Evolutionary conservation across 2,113 vertebrate species (phyloP).

Genomic region (Pseudorhombus dupliciocellatus): DNA sequence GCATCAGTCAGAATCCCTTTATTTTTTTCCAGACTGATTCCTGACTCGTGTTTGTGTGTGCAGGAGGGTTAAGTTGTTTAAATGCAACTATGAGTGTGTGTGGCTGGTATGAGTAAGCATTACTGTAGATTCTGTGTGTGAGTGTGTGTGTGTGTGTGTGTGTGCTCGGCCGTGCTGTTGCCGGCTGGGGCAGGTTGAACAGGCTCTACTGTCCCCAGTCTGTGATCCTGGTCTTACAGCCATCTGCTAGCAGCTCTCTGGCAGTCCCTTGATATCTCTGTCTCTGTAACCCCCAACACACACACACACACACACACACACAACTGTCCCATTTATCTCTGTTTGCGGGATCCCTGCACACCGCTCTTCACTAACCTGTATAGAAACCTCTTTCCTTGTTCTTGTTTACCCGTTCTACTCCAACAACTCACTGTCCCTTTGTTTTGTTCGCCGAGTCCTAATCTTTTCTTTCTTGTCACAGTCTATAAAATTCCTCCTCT

Average conservation of each 20-base stretch:
- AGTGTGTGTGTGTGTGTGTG: neutral
- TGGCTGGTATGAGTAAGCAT: neutral
- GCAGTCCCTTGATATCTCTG: slow-evolving; percentile 25
- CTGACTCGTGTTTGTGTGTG: slow-evolving; percentile 8
- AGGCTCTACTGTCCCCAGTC: slow-evolving; percentile 50
- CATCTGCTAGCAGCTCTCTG: slow-evolving; percentile 67
- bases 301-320: neutral
- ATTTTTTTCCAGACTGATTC: neutral
- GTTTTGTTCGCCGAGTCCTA: neutral
- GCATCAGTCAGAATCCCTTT: slow-evolving; percentile 15
- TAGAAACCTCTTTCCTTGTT: neutral
- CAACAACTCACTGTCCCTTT: neutral
- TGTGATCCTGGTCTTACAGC: slow-evolving; percentile 61
- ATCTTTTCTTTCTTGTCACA: neutral
- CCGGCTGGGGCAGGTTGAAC: slow-evolving; percentile 49
- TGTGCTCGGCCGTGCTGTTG: slow-evolving; percentile 22
- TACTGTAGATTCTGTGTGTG: neutral
- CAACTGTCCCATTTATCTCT: neutral
- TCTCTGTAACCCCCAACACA: slow-evolving; percentile 1
- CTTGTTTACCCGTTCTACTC: neutral
- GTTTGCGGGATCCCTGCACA: neutral
- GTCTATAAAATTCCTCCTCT: slow-evolving; percentile 2
- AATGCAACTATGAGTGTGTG: neutral
- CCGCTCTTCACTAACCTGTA: slow-evolving; percentile 10
- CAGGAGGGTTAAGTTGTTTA: slow-evolving; percentile 4